Evolutionary conservation across 2,888 invertebrate genomes (phyloP).

Genomic region (Drosophila dives): DNA sequence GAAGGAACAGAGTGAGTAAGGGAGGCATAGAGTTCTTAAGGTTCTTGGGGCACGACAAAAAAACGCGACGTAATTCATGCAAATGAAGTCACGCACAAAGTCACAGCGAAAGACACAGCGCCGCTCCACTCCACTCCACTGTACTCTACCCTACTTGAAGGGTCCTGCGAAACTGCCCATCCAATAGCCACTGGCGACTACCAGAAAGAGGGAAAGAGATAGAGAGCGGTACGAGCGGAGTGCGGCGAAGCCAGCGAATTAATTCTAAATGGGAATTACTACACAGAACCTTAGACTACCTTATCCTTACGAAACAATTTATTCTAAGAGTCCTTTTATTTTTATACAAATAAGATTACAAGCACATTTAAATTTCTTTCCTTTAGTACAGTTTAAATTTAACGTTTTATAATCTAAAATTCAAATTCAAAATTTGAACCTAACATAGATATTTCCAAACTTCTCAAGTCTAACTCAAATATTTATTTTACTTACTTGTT

Average conservation of each 20-base stretch:
- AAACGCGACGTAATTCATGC: conserved; percentile 77
- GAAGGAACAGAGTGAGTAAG: not conserved
- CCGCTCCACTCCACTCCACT: not conserved
- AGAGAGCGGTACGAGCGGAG: not conserved
- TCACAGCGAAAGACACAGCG: conserved; percentile 25
- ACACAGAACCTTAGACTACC: not conserved
- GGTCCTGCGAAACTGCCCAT: conserved; percentile 2
- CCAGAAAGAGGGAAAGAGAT: not conserved
- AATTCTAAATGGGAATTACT: too few relatives aligned
- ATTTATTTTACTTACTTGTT: not conserved
- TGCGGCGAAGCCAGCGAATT: conserved; percentile 23
- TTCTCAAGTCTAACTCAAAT: not conserved
- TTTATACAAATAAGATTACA: not conserved
- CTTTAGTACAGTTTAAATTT: not conserved
- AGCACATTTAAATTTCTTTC: accelerated
- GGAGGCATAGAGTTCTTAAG: conserved; percentile 13
- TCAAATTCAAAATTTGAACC: not conserved
- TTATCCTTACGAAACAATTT: not conserved
- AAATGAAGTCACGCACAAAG: conserved; percentile 81
- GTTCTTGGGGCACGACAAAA: conserved; percentile 20
- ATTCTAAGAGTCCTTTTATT: not conserved
- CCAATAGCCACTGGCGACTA: conserved; percentile 2
- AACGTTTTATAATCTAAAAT: not conserved
- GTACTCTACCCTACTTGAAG: not conserved
- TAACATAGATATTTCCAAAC: not conserved